Evolutionary conservation across 2,797 vertebrate genomes (phyloP).

Genomic region (Channa striata): DNA sequence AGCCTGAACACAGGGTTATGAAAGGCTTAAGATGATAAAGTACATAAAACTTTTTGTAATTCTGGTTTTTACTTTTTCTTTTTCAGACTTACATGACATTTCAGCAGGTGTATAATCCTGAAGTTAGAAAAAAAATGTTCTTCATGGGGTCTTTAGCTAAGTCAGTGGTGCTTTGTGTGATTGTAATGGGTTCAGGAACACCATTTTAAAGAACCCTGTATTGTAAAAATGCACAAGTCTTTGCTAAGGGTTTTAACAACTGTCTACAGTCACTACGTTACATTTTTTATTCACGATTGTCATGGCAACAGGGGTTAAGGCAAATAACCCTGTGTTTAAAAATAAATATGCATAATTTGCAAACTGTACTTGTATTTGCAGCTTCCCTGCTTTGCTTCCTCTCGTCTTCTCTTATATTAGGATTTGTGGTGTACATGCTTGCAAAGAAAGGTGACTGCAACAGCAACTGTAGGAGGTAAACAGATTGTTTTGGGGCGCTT

Average conservation of each 20-base stretch:
- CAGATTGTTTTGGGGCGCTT: background rate
- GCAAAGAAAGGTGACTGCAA: background rate
- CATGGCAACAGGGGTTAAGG: background rate
- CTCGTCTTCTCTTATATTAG: background rate
- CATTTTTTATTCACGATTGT: background rate
- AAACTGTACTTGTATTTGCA: background rate
- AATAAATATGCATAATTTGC: background rate
- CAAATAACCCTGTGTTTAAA: background rate
- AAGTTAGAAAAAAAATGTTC: constrained; percentile 4
- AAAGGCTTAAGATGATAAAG: constrained; percentile 42
- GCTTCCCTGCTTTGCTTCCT: background rate
- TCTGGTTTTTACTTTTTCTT: constrained; percentile 31
- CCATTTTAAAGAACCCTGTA: background rate
- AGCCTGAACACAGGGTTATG: constrained; percentile 26
- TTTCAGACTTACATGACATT: constrained; percentile 19
- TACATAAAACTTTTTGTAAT: constrained; percentile 44
- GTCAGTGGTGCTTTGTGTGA: background rate
- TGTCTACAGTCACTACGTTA: background rate
- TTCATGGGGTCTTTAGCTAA: background rate
- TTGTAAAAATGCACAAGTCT: background rate
- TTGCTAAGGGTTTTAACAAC: background rate
- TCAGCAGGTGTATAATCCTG: constrained; percentile 26
- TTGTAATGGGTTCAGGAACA: constrained; percentile 5
- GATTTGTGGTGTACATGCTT: background rate
- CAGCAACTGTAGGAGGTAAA: background rate